Evolutionary conservation across 2,113 vertebrate genomes (phyloP).

Genomic region (Mus musculus): GRCm39 chr1:79906501-79907000

Average conservation of each 20-base stretch:
- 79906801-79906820: neutral
- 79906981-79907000: neutral
- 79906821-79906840: neutral
- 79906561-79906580: neutral
- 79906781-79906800: neutral
- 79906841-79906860: neutral
- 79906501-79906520: neutral
- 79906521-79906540: neutral
- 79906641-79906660: neutral
- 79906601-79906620: neutral
- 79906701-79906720: neutral
- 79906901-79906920: neutral
- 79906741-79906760: neutral
- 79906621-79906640: accelerated
- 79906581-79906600: neutral
- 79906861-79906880: neutral
- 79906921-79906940: neutral
- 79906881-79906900: neutral
- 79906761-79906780: neutral
- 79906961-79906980: neutral
- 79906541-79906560: neutral
- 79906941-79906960: neutral
- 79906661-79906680: neutral
- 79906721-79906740: neutral
- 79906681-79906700: neutral